phyloP scores from a whole-genome alignment of 2,797 vertebrate species.

The Melopsittacus undulatus region DNA sequence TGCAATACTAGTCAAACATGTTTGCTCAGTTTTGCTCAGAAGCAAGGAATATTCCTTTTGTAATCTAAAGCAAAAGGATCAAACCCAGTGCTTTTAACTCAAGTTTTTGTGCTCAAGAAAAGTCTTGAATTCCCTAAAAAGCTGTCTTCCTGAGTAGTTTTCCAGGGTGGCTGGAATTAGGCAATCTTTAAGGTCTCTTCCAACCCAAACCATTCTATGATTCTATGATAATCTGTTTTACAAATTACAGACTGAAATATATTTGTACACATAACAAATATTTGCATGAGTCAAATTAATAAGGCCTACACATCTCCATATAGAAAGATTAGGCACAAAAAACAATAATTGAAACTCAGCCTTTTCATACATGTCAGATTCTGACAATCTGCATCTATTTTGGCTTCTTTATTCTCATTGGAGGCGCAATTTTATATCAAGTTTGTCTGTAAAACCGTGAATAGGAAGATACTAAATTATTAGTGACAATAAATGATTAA shows the following conservation, averaged over 20 bases:
- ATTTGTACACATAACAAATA: background rate
- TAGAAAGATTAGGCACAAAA: background rate
- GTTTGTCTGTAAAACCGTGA: background rate
- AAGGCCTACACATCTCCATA: background rate
- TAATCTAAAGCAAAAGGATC: background rate
- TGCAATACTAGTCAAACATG: background rate
- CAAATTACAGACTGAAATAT: background rate
- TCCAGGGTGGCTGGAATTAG: background rate
- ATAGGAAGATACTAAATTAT: background rate
- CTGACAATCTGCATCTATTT: background rate
- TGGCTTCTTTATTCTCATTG: background rate
- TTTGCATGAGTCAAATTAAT: background rate
- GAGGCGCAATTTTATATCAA: background rate
- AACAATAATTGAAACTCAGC: background rate
- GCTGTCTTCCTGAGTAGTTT: background rate
- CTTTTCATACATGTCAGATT: background rate
- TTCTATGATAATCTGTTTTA: background rate
- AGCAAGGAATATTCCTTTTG: background rate
- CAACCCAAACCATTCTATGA: background rate
- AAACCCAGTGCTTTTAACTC: background rate
- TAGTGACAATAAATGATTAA: background rate
- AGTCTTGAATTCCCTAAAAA: background rate
- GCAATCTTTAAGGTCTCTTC: background rate
- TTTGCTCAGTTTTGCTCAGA: background rate
- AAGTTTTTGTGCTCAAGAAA: background rate